Percentiles rank a stretch among this genome's conserved stretches.
These are phyloP conservation scores for Strigamia transsilvanica DNA, from an alignment of 2,888 invertebrate genomes.

Conservation along the genomic window DNA sequence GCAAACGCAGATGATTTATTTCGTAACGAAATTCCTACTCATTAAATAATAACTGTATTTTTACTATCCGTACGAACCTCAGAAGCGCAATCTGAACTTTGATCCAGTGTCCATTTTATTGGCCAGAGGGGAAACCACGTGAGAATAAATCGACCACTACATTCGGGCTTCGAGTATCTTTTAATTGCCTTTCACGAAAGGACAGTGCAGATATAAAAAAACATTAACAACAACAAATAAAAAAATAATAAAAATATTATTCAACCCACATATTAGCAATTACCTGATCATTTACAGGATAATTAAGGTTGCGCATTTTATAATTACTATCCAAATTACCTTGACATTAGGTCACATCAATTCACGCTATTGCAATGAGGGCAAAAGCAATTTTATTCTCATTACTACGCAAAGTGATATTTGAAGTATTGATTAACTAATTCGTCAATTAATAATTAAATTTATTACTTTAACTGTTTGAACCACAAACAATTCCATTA, in stretches of 20 bases:
- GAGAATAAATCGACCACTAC: slow-evolving; percentile 12
- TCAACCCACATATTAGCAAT: slow-evolving; percentile 27
- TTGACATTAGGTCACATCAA: slow-evolving; percentile 34
- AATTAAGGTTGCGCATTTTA: slow-evolving; percentile 42
- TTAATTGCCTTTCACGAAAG: slow-evolving; percentile 13
- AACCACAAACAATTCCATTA: slow-evolving; percentile 2
- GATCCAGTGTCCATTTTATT: slow-evolving; percentile 16
- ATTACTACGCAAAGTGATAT: slow-evolving; percentile 15
- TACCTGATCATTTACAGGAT: slow-evolving; percentile 44
- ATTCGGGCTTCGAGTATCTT: slow-evolving; percentile 19
- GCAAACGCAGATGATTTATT: background rate
- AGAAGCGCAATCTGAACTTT: slow-evolving; percentile 21
- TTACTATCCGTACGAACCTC: background rate
- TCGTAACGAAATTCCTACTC: background rate
- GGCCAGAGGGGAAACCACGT: slow-evolving; percentile 30
- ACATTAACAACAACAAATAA: background rate
- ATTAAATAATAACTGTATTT: slow-evolving; percentile 4
- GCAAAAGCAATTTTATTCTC: slow-evolving; percentile 20
- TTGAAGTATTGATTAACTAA: slow-evolving; percentile 28
- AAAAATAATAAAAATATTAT: slow-evolving; percentile 28
- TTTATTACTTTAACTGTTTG: background rate
- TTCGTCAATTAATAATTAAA: slow-evolving; percentile 29
- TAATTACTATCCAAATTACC: slow-evolving; percentile 40
- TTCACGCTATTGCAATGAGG: slow-evolving; percentile 26
- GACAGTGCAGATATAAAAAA: background rate